Conservation (phyloP, 2,113 vertebrate genomes). For the Hydrolagus affinis region DNA sequence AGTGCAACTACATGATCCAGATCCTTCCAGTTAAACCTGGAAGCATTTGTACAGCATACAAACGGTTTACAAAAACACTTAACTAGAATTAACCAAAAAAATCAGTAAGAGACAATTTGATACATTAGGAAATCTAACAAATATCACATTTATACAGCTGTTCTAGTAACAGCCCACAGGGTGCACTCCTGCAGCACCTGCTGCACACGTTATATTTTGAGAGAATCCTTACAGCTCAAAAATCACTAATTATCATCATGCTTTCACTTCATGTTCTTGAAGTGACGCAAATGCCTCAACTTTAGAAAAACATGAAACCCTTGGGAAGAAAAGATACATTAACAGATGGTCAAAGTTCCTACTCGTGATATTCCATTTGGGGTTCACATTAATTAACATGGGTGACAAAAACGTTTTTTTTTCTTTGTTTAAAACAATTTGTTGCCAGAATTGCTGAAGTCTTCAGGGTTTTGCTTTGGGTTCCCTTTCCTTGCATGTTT, state of each 20-base stretch:
- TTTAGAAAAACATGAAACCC: constrained; percentile 21
- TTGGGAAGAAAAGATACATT: constrained; percentile 1
- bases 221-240: constrained; percentile 24
- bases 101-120: constrained; percentile 29
- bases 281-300: constrained; percentile 9
- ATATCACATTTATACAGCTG: constrained; percentile 32
- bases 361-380: constrained; percentile 18
- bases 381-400: constrained; percentile 27
- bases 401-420: constrained; percentile 1
- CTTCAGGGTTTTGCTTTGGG: constrained; percentile 67
- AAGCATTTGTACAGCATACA: constrained; percentile 32
- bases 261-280: constrained; percentile 22
- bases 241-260: constrained; percentile 21
- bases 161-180: constrained; percentile 18
- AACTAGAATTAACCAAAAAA: constrained; percentile 31
- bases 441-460: constrained; percentile 36
- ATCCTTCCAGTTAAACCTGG: constrained; percentile 32
- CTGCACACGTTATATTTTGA: constrained; percentile 9
- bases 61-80: constrained; percentile 32
- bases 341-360: constrained; percentile 28
- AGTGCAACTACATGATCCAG: constrained; percentile 31
- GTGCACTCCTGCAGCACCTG: background rate
- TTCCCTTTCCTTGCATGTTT: constrained; percentile 70
- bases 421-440: constrained; percentile 20
- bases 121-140: constrained; percentile 33